Base-by-base conservation (phyloP, 2,113 vertebrate species). In the Suncus etruscus region DNA sequence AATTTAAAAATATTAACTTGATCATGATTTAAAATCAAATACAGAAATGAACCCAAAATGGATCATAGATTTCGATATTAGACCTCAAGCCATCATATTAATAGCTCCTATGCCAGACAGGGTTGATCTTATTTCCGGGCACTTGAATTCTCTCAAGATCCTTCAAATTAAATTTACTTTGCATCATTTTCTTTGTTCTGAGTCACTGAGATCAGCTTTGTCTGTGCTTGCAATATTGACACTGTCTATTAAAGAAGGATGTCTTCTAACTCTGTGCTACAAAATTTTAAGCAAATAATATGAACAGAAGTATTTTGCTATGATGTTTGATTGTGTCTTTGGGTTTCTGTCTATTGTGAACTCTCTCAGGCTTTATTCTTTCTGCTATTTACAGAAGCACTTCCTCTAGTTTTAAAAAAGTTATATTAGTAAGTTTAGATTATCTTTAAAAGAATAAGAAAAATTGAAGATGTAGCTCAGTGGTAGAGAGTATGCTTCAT, bases 41-140 rank as follows among this genome's bases (percentile, higher is more conserved):
- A 39, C 39, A 39, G 39, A 39, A 39, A 39, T 39, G 3, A 39
- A 39, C 39, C 5, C 39, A 39, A 39, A 39, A 61, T 61, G 58
- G 58, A 61, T 61, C 65, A 14, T 48, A 39, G 39, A 39, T 86
- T 89, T 90, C 80, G 78, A 90, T 90, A 80, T 81, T 39, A 39
- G 39, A 39, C 39, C 39, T 39, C 39, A 39, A 20, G 70, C 66
- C 39, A 22, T 89, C 29, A 15, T 73, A 83, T 81, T 45, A 47
- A 50, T 51, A 91, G 3, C 47, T 16, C 25, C 76, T 91, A 91
- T 91, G n/a, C 70, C 47, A 94, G 79, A 88, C 72, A 94, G 93
- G 83, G 83, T 72, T 51, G 83, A 39, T 24, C 54, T 88, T 69
- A 80, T 58, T 94, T 93, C 51, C 22, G 70, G 89, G 81, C 69